phyloP scores from a whole-genome alignment of 2,113 vertebrate genomes.

The Saguinus midas region DNA sequence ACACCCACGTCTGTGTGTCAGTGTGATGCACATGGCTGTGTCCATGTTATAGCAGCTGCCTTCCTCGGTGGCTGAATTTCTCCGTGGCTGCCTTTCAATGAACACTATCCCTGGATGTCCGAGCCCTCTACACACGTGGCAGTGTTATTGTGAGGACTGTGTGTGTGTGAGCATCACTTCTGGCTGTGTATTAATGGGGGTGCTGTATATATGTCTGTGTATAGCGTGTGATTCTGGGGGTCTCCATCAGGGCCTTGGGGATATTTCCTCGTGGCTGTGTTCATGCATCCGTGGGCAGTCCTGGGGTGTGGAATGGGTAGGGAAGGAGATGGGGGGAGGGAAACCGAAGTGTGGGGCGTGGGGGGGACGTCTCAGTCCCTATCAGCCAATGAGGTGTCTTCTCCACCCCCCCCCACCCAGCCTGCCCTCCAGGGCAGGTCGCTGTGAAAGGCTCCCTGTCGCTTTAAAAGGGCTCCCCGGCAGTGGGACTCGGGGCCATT shows the following conservation, averaged over 20 bases:
- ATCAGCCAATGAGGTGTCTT: conserved; percentile 48
- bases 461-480: conserved; percentile 51
- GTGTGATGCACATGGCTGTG: neutral
- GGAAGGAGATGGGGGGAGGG: neutral
- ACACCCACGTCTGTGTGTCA: neutral
- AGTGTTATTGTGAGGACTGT: neutral
- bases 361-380: neutral
- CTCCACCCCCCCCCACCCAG: neutral
- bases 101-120: neutral
- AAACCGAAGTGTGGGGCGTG: neutral
- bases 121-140: neutral
- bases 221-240: neutral
- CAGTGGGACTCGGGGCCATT: conserved; percentile 41
- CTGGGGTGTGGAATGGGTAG: neutral
- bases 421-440: neutral
- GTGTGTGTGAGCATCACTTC: neutral
- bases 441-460: neutral
- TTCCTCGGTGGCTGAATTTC: neutral
- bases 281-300: neutral
- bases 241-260: neutral
- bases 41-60: neutral
- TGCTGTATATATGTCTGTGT: neutral
- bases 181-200: neutral
- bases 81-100: neutral
- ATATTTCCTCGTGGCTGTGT: neutral